Percentiles rank a stretch among this genome's conserved stretches.
Conservation (phyloP, 2,797 vertebrate genomes). For the Crypturellus tataupa region DNA sequence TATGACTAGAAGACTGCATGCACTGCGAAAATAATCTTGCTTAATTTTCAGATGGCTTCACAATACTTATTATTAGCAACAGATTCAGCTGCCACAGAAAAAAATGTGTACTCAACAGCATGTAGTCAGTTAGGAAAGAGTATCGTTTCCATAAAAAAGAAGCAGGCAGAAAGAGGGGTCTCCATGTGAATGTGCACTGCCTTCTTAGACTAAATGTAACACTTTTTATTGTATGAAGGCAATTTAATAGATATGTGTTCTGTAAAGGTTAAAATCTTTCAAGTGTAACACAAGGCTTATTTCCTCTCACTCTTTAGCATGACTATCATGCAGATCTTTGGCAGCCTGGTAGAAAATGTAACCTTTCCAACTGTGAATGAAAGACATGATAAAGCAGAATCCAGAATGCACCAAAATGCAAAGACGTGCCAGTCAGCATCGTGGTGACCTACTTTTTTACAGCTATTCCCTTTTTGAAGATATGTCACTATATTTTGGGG, state of each 20-base stretch:
- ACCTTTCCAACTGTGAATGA: background rate
- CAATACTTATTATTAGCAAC: background rate
- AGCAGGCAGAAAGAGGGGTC: background rate
- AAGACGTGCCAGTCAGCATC: constrained; percentile 74
- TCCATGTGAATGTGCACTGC: background rate
- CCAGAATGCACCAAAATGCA: constrained; percentile 24
- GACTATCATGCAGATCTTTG: constrained; percentile 14
- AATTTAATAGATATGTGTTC: background rate
- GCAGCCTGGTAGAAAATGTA: constrained; percentile 21
- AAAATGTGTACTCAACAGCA: background rate
- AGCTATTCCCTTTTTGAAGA: constrained; percentile 63
- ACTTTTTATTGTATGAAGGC: background rate
- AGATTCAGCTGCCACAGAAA: background rate
- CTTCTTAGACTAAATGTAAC: background rate
- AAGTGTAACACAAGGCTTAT: background rate
- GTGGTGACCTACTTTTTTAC: constrained; percentile 78
- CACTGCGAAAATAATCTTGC: background rate
- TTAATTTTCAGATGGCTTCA: background rate
- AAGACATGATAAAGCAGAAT: constrained; percentile 41
- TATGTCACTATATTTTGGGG: constrained; percentile 19
- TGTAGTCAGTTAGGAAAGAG: background rate
- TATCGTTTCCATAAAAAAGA: background rate
- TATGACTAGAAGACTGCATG: background rate
- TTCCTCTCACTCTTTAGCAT: background rate
- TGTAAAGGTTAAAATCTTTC: background rate